Base-by-base conservation (phyloP, 2,888 invertebrate species). In the Scrobipalpa costella region DNA sequence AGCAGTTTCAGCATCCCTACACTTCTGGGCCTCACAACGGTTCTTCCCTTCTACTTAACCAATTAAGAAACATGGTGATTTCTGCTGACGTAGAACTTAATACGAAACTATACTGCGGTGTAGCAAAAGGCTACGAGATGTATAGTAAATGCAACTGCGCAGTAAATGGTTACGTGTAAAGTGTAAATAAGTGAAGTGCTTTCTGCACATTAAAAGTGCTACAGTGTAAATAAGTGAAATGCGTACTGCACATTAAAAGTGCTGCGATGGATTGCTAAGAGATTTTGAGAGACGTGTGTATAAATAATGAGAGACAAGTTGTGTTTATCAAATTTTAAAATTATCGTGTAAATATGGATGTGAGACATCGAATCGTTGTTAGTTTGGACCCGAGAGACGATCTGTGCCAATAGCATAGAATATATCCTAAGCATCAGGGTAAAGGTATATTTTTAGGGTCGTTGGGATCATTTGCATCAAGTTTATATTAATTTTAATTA, bases 391-490 rank as follows among this genome's bases (percentile, higher is more conserved):
- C 64, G 65, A 70, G 64, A 36, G 67, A 69, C 66, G 67, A 72
- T 73, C 74, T 77, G 81, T 79, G 81, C 81, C 80, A 82, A 84
- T 64, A 63, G 80, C 78, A 79, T 72, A 73, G 75, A 78, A 76
- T 73, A 77, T 81, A 83, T 84, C 80, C 81, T 83, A 73, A 76
- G 68, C 71, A 76, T 79, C 88, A 88, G 87, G 88, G 88, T 88
- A 84, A 79, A 63, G 67, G 69, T 60, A 61, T 36, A 57, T 50
- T 38, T 57, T 61, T 61, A 52, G 61, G 21, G 2, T 40, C 49
- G 40, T 27, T 19, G 21, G 11, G 57, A 21, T 57, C 9, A 17
- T 17, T 50, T 63, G 50, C 50, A 60, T 11, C 60, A 60, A 36
- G 7, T 7, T 33, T 36, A 38, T 33, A 8, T 49, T 2, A 8